Conservation (phyloP, 1,140 invertebrate species). For the Drosophila busckii region DNA sequence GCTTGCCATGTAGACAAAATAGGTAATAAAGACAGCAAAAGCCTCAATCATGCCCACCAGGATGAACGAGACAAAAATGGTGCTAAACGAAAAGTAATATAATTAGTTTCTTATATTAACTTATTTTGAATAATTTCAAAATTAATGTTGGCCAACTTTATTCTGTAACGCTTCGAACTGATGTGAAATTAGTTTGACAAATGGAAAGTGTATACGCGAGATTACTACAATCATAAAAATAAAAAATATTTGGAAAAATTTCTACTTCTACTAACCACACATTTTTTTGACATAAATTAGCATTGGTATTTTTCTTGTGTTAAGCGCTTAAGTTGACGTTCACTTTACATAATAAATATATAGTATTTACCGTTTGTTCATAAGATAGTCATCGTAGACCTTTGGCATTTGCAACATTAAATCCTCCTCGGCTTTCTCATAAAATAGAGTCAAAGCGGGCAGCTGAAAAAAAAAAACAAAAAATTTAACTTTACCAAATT, state of each 20-base stretch:
- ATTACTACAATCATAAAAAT: too few relatives aligned
- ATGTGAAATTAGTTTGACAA: too few relatives aligned
- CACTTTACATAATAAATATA: too few relatives aligned
- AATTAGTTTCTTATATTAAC: constrained; percentile 12
- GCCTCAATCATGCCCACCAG: constrained; percentile 43
- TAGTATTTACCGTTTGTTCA: constrained; percentile 34
- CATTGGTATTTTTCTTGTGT: too few relatives aligned
- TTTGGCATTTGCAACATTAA: constrained; percentile 42
- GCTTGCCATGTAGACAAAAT: constrained; percentile 35
- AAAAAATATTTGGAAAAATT: too few relatives aligned
- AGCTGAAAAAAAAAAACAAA: constrained; percentile 4
- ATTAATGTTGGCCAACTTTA: too few relatives aligned
- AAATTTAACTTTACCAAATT: not conserved
- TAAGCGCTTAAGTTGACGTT: too few relatives aligned
- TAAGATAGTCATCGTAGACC: constrained; percentile 30
- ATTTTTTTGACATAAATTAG: too few relatives aligned
- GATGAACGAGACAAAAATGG: constrained; percentile 33
- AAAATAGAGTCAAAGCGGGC: constrained; percentile 26
- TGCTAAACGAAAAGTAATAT: constrained; percentile 7
- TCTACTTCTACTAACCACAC: too few relatives aligned
- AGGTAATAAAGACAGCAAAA: constrained; percentile 24
- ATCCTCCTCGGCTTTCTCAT: constrained; percentile 26
- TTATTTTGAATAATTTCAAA: constrained; percentile 39
- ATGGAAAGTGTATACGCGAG: too few relatives aligned
- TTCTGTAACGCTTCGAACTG: too few relatives aligned